Evolutionary conservation across 2,888 invertebrate species (phyloP), one percentile per base, ranked within the genome.

Genomic region (Agrilus cyanescens): DNA sequence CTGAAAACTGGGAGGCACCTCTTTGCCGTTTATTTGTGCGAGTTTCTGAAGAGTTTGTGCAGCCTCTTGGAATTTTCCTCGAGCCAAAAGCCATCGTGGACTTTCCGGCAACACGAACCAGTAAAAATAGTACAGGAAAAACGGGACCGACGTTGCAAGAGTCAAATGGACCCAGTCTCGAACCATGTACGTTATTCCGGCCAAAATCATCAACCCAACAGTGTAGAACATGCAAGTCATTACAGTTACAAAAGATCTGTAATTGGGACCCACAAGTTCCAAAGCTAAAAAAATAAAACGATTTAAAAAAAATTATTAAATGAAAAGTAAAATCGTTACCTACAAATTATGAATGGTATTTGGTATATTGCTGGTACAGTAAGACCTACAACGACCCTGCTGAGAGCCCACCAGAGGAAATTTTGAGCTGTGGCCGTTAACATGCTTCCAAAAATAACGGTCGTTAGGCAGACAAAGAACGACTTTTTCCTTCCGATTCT

Each of bases 331-430:
- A 16, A n/a, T 40, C 31, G n/a, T 15, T 58, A 74, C 82, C 77
- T 69, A 93, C 93, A 87, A 58, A 94, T 90, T 46, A 93, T 91
- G 62, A 91, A 91, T 1, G 94, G 93, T 65, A 93, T 91, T 69
- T 91, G 90, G 65, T 93, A 91, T 32, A 93, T 81, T 1, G 91
- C 91, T 4, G 93, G 91, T 56, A 93, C 86, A 0, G 91, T 89
- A 5, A 90, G 67, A 3, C 94, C 94, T n/a, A 91, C 90, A 37
- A 89, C 71, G 13, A 82, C 71, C 48, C 93, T 73, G 55, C 86
- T 85, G 3, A 76, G 68, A 1, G 85, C 80, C 88, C 93, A 93
- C 49, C 77, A 75, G 82, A 85, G 85, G 62, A 85, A 90, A 57
- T 81, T 75, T 35, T 75, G 75, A 20, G 90, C 81, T 40, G 82